Base-by-base conservation (phyloP, 2,888 invertebrate genomes). In the Eupithecia vulgata region DNA sequence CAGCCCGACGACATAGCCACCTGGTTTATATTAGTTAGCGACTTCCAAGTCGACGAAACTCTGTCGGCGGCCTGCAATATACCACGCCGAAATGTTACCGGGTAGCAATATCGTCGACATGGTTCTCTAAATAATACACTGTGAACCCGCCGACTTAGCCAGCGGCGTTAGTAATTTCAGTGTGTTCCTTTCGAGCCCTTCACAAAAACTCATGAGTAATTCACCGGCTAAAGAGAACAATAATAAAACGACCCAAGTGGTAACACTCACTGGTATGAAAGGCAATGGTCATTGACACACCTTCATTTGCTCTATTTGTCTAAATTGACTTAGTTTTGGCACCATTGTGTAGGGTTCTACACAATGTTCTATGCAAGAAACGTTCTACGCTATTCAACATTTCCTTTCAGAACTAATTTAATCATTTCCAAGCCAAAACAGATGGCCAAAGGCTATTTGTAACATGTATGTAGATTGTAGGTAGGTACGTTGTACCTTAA, bases 161-260 rank as follows among this genome's bases (percentile, higher is more conserved):
- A 13, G 25, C 52, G 10, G 8, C n/a, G 48, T 8, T 7, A 8
- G n/a, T 3, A n/a, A 57, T 4, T 12, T 12, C 67, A 35, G 67
- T 65, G 42, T 37, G 70, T 72, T 35, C 35, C 68, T 69, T 52
- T 69, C 64, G 42, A 70, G 62, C 76, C 64, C 73, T 61, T 57
- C n/a, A 68, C 52, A 71, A 76, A 72, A 69, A 75, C 75, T 78
- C 74, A 77, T 76, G 68, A 76, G 73, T 75, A 75, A 79, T 80
- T 79, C 78, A 77, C 71, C 65, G 65, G 69, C 71, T 72, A 75
- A 78, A 79, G 75, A 76, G 76, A 71, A 76, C 71, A 67, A 68
- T 70, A 79, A 76, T 78, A 76, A 77, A 76, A 78, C 42, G 48
- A 25, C 5, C 13, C 21, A 5, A 52, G 21, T 52, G 10, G 5